Percentiles rank a stretch among this genome's conserved stretches.
These are phyloP conservation scores for Turritopsis dohrnii DNA, from an alignment of 30 jellyfish, hydroid and myxozoan species.

Conservation along the genomic window DNA sequence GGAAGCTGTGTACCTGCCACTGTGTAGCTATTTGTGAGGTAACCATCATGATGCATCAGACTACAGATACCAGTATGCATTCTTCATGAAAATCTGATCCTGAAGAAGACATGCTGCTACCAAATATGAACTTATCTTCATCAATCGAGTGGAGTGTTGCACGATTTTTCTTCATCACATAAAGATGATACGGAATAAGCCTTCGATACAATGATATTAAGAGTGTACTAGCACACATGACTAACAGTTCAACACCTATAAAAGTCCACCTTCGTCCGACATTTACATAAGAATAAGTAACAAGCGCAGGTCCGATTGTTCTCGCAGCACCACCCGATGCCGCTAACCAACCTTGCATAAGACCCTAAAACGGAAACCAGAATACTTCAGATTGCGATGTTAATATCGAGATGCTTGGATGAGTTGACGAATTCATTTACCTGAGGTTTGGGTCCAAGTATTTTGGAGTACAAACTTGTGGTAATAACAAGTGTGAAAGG, in stretches of 20 bases:
- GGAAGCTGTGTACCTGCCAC: no score
- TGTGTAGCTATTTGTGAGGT: no score
- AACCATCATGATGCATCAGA: neutral
- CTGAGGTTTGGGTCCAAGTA: slow-evolving; percentile 39
- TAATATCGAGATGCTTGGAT: no score
- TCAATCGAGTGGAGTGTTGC: neutral
- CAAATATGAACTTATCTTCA: neutral
- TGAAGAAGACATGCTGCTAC: neutral
- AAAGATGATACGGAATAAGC: slow-evolving; percentile 33
- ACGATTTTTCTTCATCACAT: slow-evolving; percentile 12
- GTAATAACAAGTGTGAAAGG: slow-evolving; percentile 44
- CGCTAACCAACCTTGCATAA: slow-evolving; percentile 35
- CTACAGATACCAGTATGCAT: neutral
- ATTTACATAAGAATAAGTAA: slow-evolving; percentile 14
- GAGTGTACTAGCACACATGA: neutral
- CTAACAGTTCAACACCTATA: slow-evolving; percentile 22
- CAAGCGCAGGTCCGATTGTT: slow-evolving; percentile 37
- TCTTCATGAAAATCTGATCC: neutral
- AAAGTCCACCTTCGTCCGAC: slow-evolving; percentile 42
- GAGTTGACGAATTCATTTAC: neutral
- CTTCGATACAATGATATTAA: neutral
- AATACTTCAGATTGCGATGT: no score
- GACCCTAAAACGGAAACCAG: slow-evolving; percentile 25
- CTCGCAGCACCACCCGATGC: slow-evolving; percentile 46
- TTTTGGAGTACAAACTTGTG: slow-evolving; percentile 26